A percentile compares a stretch with the other conserved stretches of the same genome.
phyloP scores from a whole-genome alignment of 1,140 invertebrate genomes.

The Diorhabda sublineata region DNA sequence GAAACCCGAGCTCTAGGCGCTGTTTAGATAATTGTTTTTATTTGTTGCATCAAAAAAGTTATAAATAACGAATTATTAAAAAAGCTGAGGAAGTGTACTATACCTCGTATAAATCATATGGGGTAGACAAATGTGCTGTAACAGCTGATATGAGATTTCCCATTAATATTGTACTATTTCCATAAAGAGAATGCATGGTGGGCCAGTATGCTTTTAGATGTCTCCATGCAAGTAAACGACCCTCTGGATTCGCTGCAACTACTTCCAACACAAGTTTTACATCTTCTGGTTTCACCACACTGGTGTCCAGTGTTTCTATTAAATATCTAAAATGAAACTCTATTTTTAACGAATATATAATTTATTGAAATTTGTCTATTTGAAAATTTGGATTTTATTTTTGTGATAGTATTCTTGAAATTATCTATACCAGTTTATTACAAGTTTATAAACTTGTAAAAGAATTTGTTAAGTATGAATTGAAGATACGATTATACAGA shows the following conservation, averaged over 20 bases:
- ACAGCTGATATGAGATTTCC: slow-evolving; percentile 65
- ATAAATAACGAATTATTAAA: neutral
- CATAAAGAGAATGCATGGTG: slow-evolving; percentile 60
- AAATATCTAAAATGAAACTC: slow-evolving; percentile 55
- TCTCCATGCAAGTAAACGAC: slow-evolving; percentile 69
- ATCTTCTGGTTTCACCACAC: slow-evolving; percentile 66
- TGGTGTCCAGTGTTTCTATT: slow-evolving; percentile 55
- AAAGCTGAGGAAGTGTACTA: neutral
- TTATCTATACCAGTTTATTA: no score
- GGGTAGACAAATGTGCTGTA: slow-evolving; percentile 65
- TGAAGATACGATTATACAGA: no score
- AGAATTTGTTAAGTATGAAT: no score
- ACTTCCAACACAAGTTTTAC: slow-evolving; percentile 62
- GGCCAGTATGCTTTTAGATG: slow-evolving; percentile 73
- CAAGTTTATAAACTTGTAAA: no score
- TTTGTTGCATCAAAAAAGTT: neutral
- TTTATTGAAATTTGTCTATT: neutral
- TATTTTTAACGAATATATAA: neutral
- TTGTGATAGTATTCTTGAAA: no score
- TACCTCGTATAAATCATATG: slow-evolving; percentile 71
- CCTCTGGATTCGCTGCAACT: slow-evolving; percentile 68
- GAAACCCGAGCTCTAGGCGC: no score
- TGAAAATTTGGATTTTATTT: neutral
- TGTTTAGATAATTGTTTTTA: neutral
- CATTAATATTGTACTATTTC: slow-evolving; percentile 65